Conservation (phyloP, 2,888 invertebrate genomes). For the Bursaphelenchus okinawaensis region DNA sequence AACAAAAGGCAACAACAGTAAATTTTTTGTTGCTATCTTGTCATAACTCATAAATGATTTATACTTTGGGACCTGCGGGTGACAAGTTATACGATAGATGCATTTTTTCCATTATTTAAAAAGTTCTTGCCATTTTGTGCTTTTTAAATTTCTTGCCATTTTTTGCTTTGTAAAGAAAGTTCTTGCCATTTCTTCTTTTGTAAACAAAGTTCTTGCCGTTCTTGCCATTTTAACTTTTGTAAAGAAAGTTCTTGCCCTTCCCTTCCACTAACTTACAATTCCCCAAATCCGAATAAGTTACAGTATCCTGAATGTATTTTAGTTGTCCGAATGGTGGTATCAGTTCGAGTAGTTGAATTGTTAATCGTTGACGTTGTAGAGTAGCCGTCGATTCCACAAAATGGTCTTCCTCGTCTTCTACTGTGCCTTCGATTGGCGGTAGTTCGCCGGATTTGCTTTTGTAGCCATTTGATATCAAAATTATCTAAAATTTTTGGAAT, state of each 20-base stretch:
- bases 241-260: too few relatives aligned
- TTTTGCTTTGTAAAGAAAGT: too few relatives aligned
- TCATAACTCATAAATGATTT: too few relatives aligned
- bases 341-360: conserved; percentile 4
- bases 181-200: too few relatives aligned
- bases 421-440: neutral
- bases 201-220: too few relatives aligned
- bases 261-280: conserved; percentile 3
- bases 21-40: neutral
- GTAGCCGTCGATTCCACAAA: neutral
- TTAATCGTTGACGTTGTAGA: neutral
- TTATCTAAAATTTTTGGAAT: neutral
- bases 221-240: too few relatives aligned
- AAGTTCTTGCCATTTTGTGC: too few relatives aligned
- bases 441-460: conserved; percentile 3
- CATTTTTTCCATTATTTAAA: too few relatives aligned
- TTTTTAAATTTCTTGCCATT: too few relatives aligned
- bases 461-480: conserved; percentile 4
- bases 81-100: too few relatives aligned
- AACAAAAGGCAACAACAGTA: too few relatives aligned
- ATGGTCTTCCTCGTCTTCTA: conserved; percentile 6
- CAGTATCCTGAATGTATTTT: conserved; percentile 7
- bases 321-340: conserved; percentile 7
- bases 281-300: conserved; percentile 1
- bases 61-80: too few relatives aligned